Base-by-base conservation (phyloP, 1,140 invertebrate genomes). In the Cydia pomonella region DNA sequence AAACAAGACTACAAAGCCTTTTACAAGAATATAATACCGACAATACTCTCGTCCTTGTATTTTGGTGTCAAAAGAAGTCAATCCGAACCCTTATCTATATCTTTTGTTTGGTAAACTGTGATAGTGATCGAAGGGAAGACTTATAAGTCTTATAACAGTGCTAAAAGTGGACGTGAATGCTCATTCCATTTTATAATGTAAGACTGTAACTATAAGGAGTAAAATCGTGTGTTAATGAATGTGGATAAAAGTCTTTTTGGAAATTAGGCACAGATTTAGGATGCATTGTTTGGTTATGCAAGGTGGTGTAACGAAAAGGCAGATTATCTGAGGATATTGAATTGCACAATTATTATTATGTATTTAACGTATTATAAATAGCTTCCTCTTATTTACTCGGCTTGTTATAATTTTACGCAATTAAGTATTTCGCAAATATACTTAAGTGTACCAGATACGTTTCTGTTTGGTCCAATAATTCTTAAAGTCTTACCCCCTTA, bases 101-200 rank as follows among this genome's bases (percentile, higher is more conserved):
- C 50, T 53, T 18, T 53, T 53, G 50, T 53, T 53, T 53, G 50
- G 50, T 53, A 53, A 53, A 53, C 50, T 53, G n/a, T 53, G 50
- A 53, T 53, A 21, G 16, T 53, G 2, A 53, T 53, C 50, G 16
- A 18, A 53, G 16, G n/a, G n/a, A 4, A 50, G 16, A 21, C 50
- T 18, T 18, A 16, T 12, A 4, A 50, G 16, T 9, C 50, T 18
- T 18, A 16, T 12, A n/a, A 6, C n/a, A 18, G 5, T 18, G 50
- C 16, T n/a, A 47, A 47, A 16, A 47, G 50, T 18, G 13, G 41
- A 44, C 13, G 41, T 16, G 13, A 44, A 13, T 7, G n/a, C n/a
- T 53, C n/a, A 53, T 47, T 3, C 13, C 13, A 18, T 53, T 53
- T 9, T 53, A 18, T n/a, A 53, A 53, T 18, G 6, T 53, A 53